These are phyloP conservation scores for Redunca redunca DNA, from an alignment of 2,113 vertebrate genomes.

Conservation along the genomic window DNA sequence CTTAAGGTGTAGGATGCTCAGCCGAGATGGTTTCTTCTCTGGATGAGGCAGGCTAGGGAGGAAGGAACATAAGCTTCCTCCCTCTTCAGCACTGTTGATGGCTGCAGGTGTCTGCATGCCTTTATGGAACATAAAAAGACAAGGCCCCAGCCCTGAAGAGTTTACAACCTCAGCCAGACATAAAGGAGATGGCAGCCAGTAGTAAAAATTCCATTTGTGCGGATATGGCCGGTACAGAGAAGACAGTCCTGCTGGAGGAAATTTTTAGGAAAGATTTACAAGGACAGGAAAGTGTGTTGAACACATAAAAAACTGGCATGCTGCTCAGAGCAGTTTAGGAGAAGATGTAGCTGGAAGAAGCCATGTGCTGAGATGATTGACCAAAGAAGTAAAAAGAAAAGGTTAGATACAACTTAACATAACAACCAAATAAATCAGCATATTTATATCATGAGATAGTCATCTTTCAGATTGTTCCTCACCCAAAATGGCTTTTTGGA, in stretches of 20 bases:
- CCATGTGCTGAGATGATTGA: not conserved
- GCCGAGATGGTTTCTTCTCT: rapidly evolving
- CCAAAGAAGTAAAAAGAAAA: too few relatives aligned
- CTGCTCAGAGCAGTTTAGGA: not conserved
- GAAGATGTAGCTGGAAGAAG: too few relatives aligned
- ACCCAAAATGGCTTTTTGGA: not conserved
- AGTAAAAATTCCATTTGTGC: not conserved
- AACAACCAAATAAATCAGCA: too few relatives aligned
- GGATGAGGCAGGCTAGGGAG: too few relatives aligned
- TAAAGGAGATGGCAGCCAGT: not conserved
- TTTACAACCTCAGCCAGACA: not conserved
- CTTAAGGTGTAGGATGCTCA: not conserved
- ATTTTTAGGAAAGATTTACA: not conserved
- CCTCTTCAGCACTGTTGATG: rapidly evolving
- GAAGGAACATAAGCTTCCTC: too few relatives aligned
- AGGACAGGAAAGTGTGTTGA: not conserved
- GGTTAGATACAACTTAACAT: not conserved
- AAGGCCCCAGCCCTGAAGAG: not conserved
- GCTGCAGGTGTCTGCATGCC: not conserved
- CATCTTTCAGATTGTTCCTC: not conserved
- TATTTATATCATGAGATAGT: not conserved
- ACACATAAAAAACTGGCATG: not conserved
- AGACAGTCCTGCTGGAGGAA: not conserved
- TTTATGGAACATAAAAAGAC: not conserved
- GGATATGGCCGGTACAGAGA: too few relatives aligned